phyloP scores from a whole-genome alignment of 2,888 invertebrate species.

The Aporophyla lueneburgensis region DNA sequence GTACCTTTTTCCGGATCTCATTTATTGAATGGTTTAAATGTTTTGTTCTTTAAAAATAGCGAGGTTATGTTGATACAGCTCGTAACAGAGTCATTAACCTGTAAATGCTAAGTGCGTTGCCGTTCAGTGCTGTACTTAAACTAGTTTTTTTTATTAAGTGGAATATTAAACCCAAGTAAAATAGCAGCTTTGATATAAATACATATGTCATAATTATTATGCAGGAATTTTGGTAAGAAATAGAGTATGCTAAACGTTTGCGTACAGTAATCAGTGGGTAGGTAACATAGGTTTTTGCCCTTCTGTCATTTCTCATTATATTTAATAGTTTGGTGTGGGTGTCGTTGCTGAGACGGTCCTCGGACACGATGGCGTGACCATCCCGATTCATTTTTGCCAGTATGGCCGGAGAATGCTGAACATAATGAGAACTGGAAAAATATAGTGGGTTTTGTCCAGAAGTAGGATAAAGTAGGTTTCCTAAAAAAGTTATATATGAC shows the following conservation, averaged over 20 bases:
- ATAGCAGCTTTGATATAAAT: background rate
- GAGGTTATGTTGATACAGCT: constrained; percentile 2
- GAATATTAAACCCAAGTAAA: background rate
- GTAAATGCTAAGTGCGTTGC: constrained; percentile 8
- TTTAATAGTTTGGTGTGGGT: background rate
- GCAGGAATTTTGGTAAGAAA: background rate
- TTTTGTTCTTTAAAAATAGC: constrained; percentile 4
- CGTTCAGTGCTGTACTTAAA: background rate
- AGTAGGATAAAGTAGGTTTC: background rate
- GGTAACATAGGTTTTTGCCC: background rate
- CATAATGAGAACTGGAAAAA: background rate
- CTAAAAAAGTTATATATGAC: no score
- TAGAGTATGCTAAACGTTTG: background rate
- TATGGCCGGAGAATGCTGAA: background rate
- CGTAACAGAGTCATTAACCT: constrained; percentile 11
- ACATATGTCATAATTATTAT: background rate
- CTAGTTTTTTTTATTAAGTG: background rate
- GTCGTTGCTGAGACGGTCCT: no score
- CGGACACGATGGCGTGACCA: no score
- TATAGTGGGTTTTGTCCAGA: background rate
- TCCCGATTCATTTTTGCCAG: background rate
- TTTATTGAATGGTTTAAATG: background rate
- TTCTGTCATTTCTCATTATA: background rate
- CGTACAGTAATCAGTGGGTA: no score
- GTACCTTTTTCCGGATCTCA: background rate